Evolutionary conservation across 1,140 invertebrate genomes (phyloP).

Genomic region (Drosophila malerkotliana): DNA sequence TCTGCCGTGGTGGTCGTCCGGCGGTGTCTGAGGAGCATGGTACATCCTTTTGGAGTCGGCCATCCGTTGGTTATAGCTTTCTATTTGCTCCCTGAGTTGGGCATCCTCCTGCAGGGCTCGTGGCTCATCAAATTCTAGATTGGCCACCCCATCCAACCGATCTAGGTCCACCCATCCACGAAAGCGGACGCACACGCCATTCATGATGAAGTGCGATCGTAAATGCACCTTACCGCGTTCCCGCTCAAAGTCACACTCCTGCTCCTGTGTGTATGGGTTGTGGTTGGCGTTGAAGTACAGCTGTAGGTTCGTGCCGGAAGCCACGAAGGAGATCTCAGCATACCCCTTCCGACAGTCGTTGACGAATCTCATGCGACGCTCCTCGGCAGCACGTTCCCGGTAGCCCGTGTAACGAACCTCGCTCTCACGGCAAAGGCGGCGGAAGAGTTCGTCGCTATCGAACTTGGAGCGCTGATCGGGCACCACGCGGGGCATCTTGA

Average conservation of each 20-base stretch:
- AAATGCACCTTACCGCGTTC: constrained; percentile 98
- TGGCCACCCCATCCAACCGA: constrained; percentile 96
- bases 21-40: constrained; percentile 47
- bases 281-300: constrained; percentile 91
- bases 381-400: constrained; percentile 94
- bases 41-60: constrained; percentile 58
- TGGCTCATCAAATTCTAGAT: constrained; percentile 96
- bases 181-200: constrained; percentile 98
- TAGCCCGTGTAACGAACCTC: constrained; percentile 98
- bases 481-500: constrained; percentile 98
- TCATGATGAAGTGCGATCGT: constrained; percentile 97
- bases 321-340: constrained; percentile 96
- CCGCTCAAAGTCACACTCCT: constrained; percentile 97
- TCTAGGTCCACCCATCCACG: constrained; percentile 97
- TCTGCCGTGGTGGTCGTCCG: constrained; percentile 51
- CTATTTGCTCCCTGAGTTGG: constrained; percentile 93
- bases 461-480: constrained; percentile 98
- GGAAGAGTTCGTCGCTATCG: constrained; percentile 97
- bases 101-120: constrained; percentile 91
- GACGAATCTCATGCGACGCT: constrained; percentile 95
- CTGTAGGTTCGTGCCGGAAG: constrained; percentile 97
- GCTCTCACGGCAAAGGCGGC: constrained; percentile 95
- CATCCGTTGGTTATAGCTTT: constrained; percentile 89
- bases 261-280: constrained; percentile 89
- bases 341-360: constrained; percentile 96